phyloP scores from a whole-genome alignment of 2,797 vertebrate species.

The Peromyscus nudipes region DNA sequence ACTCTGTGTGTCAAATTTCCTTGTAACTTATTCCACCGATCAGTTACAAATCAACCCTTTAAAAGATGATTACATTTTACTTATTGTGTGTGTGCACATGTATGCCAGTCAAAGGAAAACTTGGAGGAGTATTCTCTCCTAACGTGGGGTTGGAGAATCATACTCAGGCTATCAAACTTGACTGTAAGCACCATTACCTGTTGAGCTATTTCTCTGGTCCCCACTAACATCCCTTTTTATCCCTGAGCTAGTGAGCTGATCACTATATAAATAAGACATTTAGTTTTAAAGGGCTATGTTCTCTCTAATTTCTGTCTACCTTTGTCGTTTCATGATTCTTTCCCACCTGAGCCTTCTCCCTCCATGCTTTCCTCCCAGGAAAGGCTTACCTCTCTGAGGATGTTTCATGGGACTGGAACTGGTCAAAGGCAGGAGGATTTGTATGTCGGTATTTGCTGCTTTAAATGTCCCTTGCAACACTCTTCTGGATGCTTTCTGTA shows the following conservation, averaged over 20 bases:
- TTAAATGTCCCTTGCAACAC: neutral
- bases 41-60: slow-evolving; percentile 37
- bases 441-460: neutral
- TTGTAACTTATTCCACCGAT: slow-evolving; percentile 7
- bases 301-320: slow-evolving; percentile 1
- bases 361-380: neutral
- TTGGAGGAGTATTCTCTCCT: neutral
- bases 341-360: neutral
- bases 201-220: neutral
- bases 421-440: neutral
- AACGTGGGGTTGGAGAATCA: neutral
- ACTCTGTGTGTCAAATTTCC: neutral
- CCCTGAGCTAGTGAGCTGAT: neutral
- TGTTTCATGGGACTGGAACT: neutral
- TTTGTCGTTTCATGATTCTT: neutral
- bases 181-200: neutral
- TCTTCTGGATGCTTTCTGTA: neutral
- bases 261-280: slow-evolving; percentile 8
- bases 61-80: neutral
- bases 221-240: neutral
- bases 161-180: neutral
- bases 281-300: neutral
- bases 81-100: too few species aligned
- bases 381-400: neutral
- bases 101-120: neutral